Percentiles rank a stretch among this genome's conserved stretches.
phyloP scores from a whole-genome alignment of 2,888 invertebrate genomes.

The Caenorhabditis virilis region DNA sequence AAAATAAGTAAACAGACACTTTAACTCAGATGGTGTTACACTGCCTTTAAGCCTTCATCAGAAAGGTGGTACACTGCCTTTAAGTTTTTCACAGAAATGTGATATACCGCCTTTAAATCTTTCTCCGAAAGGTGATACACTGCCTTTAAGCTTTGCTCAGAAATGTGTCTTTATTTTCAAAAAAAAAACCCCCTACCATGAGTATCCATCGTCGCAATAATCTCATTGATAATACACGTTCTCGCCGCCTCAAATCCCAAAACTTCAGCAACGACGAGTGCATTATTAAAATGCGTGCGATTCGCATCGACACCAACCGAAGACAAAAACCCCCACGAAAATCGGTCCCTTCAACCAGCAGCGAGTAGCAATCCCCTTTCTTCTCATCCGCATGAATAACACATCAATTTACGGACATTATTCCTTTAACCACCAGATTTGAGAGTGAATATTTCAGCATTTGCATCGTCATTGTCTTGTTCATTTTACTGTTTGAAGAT shows the following conservation, averaged over 20 bases:
- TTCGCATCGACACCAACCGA: conserved; percentile 79
- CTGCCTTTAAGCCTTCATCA: too few species aligned
- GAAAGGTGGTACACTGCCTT: too few species aligned
- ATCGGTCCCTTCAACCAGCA: conserved; percentile 95
- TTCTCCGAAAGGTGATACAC: too few species aligned
- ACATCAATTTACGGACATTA: conserved; percentile 84
- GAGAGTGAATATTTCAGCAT: conserved; percentile 81
- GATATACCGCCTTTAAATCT: too few species aligned
- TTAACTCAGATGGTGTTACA: too few species aligned
- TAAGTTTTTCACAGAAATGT: too few species aligned
- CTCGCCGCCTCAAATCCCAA: conserved; percentile 97
- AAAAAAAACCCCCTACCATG: too few species aligned
- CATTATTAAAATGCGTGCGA: conserved; percentile 88
- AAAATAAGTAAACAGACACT: too few species aligned
- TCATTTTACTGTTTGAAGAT: conserved; percentile 71
- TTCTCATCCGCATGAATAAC: conserved; percentile 88
- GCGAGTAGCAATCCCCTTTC: conserved; percentile 77
- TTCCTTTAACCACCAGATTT: conserved; percentile 82
- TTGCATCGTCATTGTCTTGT: conserved; percentile 72
- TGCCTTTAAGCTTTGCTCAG: too few species aligned
- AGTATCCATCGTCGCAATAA: conserved; percentile 92
- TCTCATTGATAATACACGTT: conserved; percentile 91
- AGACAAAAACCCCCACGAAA: conserved; percentile 38
- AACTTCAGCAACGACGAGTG: conserved; percentile 78
- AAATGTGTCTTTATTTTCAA: too few species aligned